Conservation (phyloP, 2,888 invertebrate species). For the Morpho achilles region DNA sequence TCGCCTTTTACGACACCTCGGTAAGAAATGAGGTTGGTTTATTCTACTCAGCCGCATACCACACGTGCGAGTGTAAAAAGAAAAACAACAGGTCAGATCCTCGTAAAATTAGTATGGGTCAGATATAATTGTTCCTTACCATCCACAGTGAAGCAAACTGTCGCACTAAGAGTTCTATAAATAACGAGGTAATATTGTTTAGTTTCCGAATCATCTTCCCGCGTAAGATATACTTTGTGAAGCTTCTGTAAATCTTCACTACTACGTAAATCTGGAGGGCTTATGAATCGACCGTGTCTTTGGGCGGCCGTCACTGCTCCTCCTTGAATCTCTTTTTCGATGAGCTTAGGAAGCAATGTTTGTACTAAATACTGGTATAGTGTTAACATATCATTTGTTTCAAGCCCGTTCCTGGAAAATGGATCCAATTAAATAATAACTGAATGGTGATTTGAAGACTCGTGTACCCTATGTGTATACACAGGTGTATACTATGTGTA, state of each 20-base stretch:
- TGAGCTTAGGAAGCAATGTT: conserved; percentile 87
- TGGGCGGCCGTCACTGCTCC: conserved; percentile 79
- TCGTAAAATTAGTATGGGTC: no score
- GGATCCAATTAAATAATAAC: not conserved
- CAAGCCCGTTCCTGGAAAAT: conserved; percentile 88
- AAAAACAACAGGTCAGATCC: no score
- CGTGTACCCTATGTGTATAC: no score
- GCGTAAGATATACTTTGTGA: conserved; percentile 84
- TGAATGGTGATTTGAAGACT: no score
- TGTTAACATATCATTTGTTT: conserved; percentile 91
- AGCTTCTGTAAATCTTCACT: conserved; percentile 80
- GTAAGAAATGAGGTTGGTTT: no score
- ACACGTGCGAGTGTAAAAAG: no score
- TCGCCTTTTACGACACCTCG: no score
- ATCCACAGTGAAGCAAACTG: conserved; percentile 90
- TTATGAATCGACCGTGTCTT: conserved; percentile 67
- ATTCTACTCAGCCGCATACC: no score
- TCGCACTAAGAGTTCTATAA: conserved; percentile 91
- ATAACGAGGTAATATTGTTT: conserved; percentile 87
- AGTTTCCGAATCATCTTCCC: conserved; percentile 72
- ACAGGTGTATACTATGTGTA: no score
- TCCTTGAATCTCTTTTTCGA: conserved; percentile 84
- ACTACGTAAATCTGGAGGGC: conserved; percentile 59
- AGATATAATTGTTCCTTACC: conserved; percentile 69
- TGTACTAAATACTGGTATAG: conserved; percentile 92